Conservation (phyloP, 2,888 invertebrate species). For the Physocephala rufipes region DNA sequence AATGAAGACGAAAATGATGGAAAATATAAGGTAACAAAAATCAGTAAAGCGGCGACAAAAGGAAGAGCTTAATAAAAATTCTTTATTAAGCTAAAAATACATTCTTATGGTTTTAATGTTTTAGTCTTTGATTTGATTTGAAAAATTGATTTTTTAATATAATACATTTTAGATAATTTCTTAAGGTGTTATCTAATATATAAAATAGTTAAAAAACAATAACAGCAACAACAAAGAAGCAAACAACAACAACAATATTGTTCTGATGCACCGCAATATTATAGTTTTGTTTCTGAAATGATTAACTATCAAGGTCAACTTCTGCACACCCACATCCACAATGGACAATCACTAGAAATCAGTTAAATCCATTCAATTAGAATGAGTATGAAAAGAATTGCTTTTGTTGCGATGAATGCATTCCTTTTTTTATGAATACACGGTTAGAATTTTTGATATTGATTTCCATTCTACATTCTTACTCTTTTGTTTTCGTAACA, state of each 20-base stretch:
- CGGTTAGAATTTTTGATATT: no score
- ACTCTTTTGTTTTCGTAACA: no score
- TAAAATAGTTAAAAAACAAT: neutral
- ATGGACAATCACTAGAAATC: slow-evolving; percentile 24
- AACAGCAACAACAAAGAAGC: neutral
- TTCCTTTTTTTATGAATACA: neutral
- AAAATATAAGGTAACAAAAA: no score
- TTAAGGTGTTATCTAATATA: no score
- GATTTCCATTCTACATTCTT: no score
- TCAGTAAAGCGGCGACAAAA: no score
- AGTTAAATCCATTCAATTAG: neutral
- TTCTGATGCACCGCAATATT: neutral
- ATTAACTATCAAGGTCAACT: slow-evolving; percentile 43
- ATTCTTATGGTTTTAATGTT: neutral
- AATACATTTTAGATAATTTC: no score
- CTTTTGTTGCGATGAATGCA: slow-evolving; percentile 2
- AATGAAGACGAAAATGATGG: neutral
- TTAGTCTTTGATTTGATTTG: neutral
- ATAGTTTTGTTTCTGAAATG: neutral
- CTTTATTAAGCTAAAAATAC: no score
- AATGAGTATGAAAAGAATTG: slow-evolving; percentile 3
- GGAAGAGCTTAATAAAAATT: neutral
- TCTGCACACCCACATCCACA: no score
- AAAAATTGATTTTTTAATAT: neutral
- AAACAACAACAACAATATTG: neutral